Evolutionary conservation across 2,113 vertebrate species (phyloP).

Genomic region (Urocynchramus pylzowi): DNA sequence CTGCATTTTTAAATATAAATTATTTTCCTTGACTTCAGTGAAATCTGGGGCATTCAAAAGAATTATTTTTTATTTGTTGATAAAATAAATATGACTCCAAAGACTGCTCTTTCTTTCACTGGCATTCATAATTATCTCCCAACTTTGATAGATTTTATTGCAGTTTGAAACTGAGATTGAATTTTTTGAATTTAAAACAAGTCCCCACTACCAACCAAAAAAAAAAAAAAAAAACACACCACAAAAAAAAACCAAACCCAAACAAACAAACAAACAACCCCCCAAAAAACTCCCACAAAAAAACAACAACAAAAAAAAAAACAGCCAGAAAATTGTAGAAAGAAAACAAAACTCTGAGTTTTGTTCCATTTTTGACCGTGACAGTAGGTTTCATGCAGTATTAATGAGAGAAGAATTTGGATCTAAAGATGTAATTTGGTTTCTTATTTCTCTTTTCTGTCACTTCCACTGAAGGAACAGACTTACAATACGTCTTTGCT

Average conservation of each 20-base stretch:
- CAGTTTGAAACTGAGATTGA: neutral
- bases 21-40: neutral
- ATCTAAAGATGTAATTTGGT: conserved; percentile 21
- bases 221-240: neutral
- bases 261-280: too few species aligned
- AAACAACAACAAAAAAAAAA: too few species aligned
- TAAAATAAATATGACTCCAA: neutral
- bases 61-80: neutral
- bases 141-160: neutral
- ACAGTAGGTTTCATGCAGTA: neutral
- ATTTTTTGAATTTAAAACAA: neutral
- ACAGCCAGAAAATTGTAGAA: neutral
- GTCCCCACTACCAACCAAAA: neutral
- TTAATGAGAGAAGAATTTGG: conserved; percentile 22
- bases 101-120: neutral
- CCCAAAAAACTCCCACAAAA: too few species aligned
- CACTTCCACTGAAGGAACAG: conserved; percentile 43
- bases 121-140: neutral
- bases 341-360: neutral
- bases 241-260: too few species aligned
- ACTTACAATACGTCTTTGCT: neutral
- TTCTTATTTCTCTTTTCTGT: conserved; percentile 56
- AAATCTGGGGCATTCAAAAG: neutral
- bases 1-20: neutral
- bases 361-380: neutral